A percentile compares a stretch with the other conserved stretches of the same genome.
phyloP scores from a whole-genome alignment of 2,797 vertebrate species.

The Bovichtus variegatus region DNA sequence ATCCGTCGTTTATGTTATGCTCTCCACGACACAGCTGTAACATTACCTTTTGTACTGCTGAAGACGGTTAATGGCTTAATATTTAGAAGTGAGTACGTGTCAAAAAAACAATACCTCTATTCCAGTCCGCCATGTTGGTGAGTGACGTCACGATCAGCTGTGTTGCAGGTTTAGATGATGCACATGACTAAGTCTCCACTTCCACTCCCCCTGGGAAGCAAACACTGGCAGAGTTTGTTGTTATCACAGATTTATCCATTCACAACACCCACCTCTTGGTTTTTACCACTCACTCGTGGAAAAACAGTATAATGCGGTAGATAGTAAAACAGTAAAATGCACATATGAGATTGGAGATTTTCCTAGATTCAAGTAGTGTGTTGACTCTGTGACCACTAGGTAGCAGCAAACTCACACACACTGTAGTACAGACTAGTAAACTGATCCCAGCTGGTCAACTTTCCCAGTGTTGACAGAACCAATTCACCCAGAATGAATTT shows the following conservation, averaged over 20 bases:
- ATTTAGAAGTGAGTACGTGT: constrained; percentile 70
- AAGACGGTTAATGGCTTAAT: accelerated
- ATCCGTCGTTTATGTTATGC: accelerated
- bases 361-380: neutral
- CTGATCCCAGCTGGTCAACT: neutral
- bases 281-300: too few relatives aligned
- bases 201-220: too few relatives aligned
- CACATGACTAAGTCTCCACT: too few relatives aligned
- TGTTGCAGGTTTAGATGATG: too few relatives aligned
- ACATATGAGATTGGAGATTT: too few relatives aligned
- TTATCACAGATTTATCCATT: too few relatives aligned
- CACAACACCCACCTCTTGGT: too few relatives aligned
- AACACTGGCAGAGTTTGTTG: too few relatives aligned
- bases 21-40: accelerated
- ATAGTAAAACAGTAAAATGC: neutral
- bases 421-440: neutral
- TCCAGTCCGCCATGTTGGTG: constrained; percentile 82
- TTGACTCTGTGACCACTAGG: constrained; percentile 30
- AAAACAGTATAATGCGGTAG: neutral
- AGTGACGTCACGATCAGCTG: constrained; percentile 64
- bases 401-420: constrained; percentile 16
- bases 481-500: neutral
- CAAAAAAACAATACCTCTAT: constrained; percentile 70
- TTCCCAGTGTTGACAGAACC: neutral
- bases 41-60: accelerated